phyloP scores from a whole-genome alignment of 1,140 invertebrate species.

The Eurosta solidaginis region DNA sequence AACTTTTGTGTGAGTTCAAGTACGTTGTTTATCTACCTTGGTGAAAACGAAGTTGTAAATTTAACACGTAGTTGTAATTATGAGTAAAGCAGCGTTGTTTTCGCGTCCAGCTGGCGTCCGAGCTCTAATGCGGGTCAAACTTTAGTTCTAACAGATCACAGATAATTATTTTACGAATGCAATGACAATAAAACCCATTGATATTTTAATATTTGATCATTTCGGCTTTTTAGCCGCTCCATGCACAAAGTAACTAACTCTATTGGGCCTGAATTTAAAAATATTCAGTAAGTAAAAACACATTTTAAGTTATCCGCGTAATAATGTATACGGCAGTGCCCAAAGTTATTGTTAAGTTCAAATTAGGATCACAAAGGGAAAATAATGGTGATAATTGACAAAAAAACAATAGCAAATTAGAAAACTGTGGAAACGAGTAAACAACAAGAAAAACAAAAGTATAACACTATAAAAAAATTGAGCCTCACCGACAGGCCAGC shows the following conservation, averaged over 20 bases:
- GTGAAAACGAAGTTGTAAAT: background rate
- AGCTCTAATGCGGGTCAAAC: background rate
- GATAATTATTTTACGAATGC: background rate
- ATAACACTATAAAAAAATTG: too few relatives aligned
- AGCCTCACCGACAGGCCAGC: too few relatives aligned
- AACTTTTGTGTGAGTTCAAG: background rate
- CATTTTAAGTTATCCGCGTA: too few relatives aligned
- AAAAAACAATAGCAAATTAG: too few relatives aligned
- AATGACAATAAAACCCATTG: background rate
- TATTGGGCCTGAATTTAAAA: background rate
- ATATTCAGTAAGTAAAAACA: too few relatives aligned
- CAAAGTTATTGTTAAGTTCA: too few relatives aligned
- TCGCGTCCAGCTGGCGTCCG: background rate
- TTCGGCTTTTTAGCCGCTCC: background rate
- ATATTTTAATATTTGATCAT: too few relatives aligned
- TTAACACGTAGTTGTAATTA: conserved; percentile 14
- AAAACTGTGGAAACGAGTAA: too few relatives aligned
- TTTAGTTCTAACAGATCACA: background rate
- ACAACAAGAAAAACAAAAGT: too few relatives aligned
- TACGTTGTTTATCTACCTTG: background rate
- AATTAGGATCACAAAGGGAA: too few relatives aligned
- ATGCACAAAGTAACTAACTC: background rate
- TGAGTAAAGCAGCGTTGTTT: background rate
- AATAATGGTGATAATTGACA: too few relatives aligned
- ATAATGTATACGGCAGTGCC: too few relatives aligned